A percentile compares a stretch with the other conserved stretches of the same genome.
phyloP scores from a whole-genome alignment of 2,113 vertebrate species.

The Propithecus coquereli region DNA sequence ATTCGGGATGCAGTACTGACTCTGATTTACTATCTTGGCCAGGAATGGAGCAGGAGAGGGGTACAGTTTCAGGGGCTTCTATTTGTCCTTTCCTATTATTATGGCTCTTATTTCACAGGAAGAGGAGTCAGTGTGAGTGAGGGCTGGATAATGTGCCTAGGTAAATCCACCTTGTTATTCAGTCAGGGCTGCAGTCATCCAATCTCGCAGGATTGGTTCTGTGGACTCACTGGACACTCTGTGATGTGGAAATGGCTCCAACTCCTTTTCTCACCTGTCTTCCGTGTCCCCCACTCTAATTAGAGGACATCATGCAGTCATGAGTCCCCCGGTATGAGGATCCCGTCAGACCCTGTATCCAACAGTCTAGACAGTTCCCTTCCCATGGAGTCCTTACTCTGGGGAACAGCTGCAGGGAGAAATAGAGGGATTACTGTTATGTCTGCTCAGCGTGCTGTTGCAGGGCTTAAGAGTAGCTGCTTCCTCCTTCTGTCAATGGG shows the following conservation, averaged over 20 bases:
- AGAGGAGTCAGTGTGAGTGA: neutral
- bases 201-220: neutral
- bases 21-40: neutral
- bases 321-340: neutral
- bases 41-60: neutral
- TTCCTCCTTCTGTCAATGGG: neutral
- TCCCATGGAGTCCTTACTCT: no score
- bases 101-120: neutral
- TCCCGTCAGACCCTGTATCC: neutral
- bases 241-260: neutral
- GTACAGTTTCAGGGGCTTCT: neutral
- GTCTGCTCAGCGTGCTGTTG: neutral
- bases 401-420: neutral
- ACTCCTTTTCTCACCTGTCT: neutral
- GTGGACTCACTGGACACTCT: neutral
- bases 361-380: neutral
- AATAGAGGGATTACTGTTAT: neutral
- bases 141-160: neutral
- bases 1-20: neutral
- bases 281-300: neutral
- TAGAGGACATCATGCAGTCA: neutral
- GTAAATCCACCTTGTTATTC: neutral
- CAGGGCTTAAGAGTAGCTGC: neutral
- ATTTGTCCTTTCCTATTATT: neutral
- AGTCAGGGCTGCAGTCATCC: neutral